Conservation (phyloP, 92 coral and sea anemone species). For the Phymanthus crucifer region DNA sequence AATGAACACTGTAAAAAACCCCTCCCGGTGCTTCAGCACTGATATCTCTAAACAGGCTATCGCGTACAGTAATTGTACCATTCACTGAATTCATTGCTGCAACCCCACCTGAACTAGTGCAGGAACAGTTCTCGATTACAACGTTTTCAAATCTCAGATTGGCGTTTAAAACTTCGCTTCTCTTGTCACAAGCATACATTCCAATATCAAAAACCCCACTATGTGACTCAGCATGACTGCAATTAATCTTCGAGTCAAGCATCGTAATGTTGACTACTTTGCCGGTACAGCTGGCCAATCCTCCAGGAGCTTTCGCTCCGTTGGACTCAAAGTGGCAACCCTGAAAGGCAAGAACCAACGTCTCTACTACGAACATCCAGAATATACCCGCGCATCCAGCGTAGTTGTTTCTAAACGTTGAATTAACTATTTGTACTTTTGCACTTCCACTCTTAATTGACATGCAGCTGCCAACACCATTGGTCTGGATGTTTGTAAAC, state of each 20-base stretch:
- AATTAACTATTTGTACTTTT: slow-evolving; percentile 4
- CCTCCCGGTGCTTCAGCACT: neutral
- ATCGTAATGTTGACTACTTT: neutral
- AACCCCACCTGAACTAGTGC: slow-evolving; percentile 8
- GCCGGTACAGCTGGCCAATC: slow-evolving; percentile 9
- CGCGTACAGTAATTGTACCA: neutral
- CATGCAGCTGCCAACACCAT: slow-evolving; percentile 14
- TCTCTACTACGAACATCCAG: slow-evolving; percentile 11
- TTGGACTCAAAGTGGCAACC: slow-evolving; percentile 17
- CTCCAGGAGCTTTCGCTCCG: slow-evolving; percentile 16
- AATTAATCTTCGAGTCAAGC: slow-evolving; percentile 8
- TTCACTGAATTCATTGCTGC: neutral
- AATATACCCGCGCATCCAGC: slow-evolving; percentile 19
- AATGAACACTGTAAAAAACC: too few species aligned
- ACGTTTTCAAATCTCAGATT: neutral
- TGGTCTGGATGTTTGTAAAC: neutral
- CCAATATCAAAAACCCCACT: slow-evolving; percentile 29
- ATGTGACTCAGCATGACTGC: neutral
- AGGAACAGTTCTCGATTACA: neutral
- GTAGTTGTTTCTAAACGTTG: slow-evolving; percentile 9
- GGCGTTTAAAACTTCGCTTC: neutral
- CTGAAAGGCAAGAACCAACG: neutral
- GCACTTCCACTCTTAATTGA: slow-evolving; percentile 14
- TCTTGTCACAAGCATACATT: neutral
- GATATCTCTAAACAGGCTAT: slow-evolving; percentile 6